Conservation (phyloP, 1,140 invertebrate species). For the Cataglyphis hispanica region DNA sequence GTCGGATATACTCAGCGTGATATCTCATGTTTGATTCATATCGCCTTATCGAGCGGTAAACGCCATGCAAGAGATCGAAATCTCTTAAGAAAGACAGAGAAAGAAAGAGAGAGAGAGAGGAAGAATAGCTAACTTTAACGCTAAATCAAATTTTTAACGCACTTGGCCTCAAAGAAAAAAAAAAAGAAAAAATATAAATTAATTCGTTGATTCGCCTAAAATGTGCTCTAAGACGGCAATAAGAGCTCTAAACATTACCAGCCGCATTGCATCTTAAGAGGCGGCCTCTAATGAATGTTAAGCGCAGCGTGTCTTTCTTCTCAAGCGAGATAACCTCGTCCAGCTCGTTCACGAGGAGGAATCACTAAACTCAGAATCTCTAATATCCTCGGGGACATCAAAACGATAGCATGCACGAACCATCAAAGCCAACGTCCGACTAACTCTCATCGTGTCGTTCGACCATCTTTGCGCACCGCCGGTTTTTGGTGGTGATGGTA, state of each 20-base stretch:
- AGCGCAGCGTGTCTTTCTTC: constrained; percentile 10
- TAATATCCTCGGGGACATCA: constrained; percentile 60
- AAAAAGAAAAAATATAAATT: background rate
- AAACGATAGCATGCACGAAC: constrained; percentile 65
- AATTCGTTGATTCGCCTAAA: constrained; percentile 38
- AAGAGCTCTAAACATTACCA: constrained; percentile 49
- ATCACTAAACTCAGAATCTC: constrained; percentile 37
- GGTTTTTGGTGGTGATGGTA: constrained; percentile 83
- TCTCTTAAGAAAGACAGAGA: constrained; percentile 11
- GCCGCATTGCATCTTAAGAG: constrained; percentile 36
- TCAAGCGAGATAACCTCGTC: background rate
- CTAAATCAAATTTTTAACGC: constrained; percentile 53
- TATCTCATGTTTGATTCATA: constrained; percentile 19
- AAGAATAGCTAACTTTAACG: constrained; percentile 46
- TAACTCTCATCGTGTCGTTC: constrained; percentile 65
- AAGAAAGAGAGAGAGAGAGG: constrained; percentile 25
- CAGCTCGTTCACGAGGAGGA: constrained; percentile 20
- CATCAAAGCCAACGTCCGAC: constrained; percentile 62
- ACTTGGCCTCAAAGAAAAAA: constrained; percentile 11
- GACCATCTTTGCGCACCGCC: constrained; percentile 50
- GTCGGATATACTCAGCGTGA: constrained; percentile 34
- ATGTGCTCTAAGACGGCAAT: constrained; percentile 44
- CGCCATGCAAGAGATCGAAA: constrained; percentile 67
- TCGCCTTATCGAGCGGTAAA: constrained; percentile 58
- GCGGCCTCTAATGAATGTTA: constrained; percentile 31